Evolutionary conservation across 1,140 invertebrate species (phyloP), one percentile per base, ranked within the genome.

Genomic region (Conus ventricosus): DNA sequence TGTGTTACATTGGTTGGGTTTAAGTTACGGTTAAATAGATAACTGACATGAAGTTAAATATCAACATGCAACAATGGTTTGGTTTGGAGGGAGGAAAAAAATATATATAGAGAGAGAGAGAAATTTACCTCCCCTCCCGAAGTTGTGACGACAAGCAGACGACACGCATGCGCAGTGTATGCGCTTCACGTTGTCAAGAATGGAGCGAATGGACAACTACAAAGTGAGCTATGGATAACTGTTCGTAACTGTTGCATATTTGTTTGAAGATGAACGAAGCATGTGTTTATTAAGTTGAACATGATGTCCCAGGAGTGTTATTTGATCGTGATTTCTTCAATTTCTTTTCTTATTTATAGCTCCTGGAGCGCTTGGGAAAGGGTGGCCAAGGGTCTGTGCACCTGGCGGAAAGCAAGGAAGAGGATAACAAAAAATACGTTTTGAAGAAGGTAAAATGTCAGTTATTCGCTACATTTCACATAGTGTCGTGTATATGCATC

Each of bases 141-240:
- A 54, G 54, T 82, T 82, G 39, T 55, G 39, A 51, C 80, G 25
- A 82, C 25, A 82, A 39, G 27, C 60, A 89, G 82, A 88, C 88
- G 88, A 89, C 88, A 90, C 91, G 91, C 92, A 93, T 91, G 92
- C 92, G 92, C 89, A 92, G 39, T 88, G 4, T 6, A 60, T 87
- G 87, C 87, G 92, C 92, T 92, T 92, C 90, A 89, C 91, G 92
- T 93, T 93, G 92, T 93, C 92, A 93, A 93, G 92, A 84, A 93
- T 93, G 92, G 92, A 93, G 92, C 67, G 67, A 23, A 71, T 71
- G 67, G 67, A 71, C 11, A 92, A 92, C 90, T 93, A 91, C 89
- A 92, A 89, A 60, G 92, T 93, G 91, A 87, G 89, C 84, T 17
- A 13, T 6, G 10, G 6, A 71, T 20, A n/a, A 71, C 67, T n/a